Base-by-base conservation (phyloP, 2,797 vertebrate species). In the Hirundo rustica region DNA sequence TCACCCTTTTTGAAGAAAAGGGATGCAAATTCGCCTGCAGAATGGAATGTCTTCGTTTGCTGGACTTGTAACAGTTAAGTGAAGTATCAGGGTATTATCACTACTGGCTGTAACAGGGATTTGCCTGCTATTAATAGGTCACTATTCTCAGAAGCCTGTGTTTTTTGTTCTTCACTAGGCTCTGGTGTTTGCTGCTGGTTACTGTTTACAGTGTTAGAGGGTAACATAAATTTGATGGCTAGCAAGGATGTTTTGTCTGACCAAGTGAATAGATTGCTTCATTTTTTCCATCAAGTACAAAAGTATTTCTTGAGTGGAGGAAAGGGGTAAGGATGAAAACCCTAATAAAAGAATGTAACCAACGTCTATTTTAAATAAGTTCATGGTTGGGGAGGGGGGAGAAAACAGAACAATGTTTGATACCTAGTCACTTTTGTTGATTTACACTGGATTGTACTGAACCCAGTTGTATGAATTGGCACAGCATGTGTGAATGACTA, bases 81-180 rank as follows among this genome's bases (percentile, higher is more conserved):
- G 5, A 91, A 88, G 42, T 60, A 77, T 48, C 91, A 79, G 83
- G 67, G 96, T 96, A 97, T 98, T 97, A 97, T 79, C 66, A 80
- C 93, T 96, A 81, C 95, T 67, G 85, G 88, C 92, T 93, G 38
- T 81, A 86, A 91, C 71, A 92, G 95, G 96, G 97, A 97, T 98
- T 98, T 97, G 95, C 74, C 80, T 75, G 81, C 97, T 98, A 97
- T 97, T 97, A 98, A 97, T 98, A 98, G 97, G 85, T 96, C 86
- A 65, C 55, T 48, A 7, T 93, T 92, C 85, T 85, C 95, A 80
- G 89, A 96, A 94, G 94, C 95, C 95, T 83, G 88, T 82, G 94
- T 65, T 87, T 92, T 90, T 89, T 89, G 75, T 36, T 95, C 87
- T 92, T 89, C 89, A 95, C 90, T 91, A 93, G 66, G 78, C 75